Base-by-base conservation (phyloP, 2,888 invertebrate genomes). In the Nomada lathburiana region DNA sequence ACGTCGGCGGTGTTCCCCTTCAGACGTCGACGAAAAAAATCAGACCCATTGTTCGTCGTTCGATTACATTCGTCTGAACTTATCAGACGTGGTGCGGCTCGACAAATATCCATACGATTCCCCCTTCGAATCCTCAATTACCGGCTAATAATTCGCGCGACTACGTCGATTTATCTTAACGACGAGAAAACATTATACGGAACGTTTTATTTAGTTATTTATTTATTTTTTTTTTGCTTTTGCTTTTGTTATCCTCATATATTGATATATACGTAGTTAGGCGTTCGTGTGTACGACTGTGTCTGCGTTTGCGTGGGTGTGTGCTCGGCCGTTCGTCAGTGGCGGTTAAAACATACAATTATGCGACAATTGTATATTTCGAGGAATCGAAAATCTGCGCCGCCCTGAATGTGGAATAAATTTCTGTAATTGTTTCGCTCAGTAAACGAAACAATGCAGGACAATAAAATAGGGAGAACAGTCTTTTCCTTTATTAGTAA, bases 91-190 rank as follows among this genome's bases (percentile, higher is more conserved):
- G 57, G 77, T 71, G 77, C 72, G 77, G 71, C 80, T 72, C 74
- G 57, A 74, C 76, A 63, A 82, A 63, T 70, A 74, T 85, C 57
- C 11, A 29, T 79, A 73, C 55, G 44, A 26, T 18, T 59, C 16
- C 62, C 5, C 42, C n/a, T 50, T 73, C 36, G 36, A 68, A 79
- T 57, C 47, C 53, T 70, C 62, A 72, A 68, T 79, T 81, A 81
- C 55, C 52, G 18, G 44, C 70, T 81, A 78, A 71, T 80, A 73
- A 77, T 71, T 85, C 79, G 72, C 76, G 73, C 76, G 78, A 82
- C 82, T 82, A 84, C 77, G 80, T 69, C 78, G 79, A 76, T 73
- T 85, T 85, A 85, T 62, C 68, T 75, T 75, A 78, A 47, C 76
- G 79, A 76, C 79, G 76, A 65, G 69, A 69, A 68, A 78, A 75